These are phyloP conservation scores for Phaedon cochleariae DNA, from an alignment of 2,888 invertebrate species.

Conservation along the genomic window DNA sequence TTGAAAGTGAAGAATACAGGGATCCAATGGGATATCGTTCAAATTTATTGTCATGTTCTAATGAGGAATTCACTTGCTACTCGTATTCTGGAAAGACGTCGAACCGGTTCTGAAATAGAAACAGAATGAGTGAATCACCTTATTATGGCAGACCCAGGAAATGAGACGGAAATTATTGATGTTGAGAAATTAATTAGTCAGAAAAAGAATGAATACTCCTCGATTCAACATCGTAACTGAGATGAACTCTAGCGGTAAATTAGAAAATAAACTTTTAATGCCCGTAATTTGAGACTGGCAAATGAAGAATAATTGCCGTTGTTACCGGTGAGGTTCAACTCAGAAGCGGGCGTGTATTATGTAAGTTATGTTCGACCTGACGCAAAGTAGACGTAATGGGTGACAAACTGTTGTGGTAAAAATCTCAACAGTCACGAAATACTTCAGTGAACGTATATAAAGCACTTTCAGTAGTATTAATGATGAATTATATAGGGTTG, in stretches of 20 bases:
- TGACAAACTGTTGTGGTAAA: background rate
- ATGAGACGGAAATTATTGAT: constrained; percentile 48
- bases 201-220: constrained; percentile 49
- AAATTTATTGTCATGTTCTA: too few relatives aligned
- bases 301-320: constrained; percentile 52
- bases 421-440: background rate
- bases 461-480: too few relatives aligned
- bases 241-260: constrained; percentile 53
- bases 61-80: too few relatives aligned
- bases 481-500: too few relatives aligned
- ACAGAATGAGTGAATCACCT: too few relatives aligned
- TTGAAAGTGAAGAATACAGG: too few relatives aligned
- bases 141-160: constrained; percentile 36
- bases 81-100: too few relatives aligned
- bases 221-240: constrained; percentile 45
- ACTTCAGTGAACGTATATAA: background rate
- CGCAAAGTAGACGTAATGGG: background rate
- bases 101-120: too few relatives aligned
- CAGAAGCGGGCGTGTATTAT: background rate
- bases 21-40: too few relatives aligned
- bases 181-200: constrained; percentile 54
- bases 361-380: background rate
- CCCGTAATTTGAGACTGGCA: constrained; percentile 49
- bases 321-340: constrained; percentile 20
- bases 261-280: constrained; percentile 56